Base-by-base conservation (phyloP, 1,140 invertebrate species). In the Manduca sexta region DNA sequence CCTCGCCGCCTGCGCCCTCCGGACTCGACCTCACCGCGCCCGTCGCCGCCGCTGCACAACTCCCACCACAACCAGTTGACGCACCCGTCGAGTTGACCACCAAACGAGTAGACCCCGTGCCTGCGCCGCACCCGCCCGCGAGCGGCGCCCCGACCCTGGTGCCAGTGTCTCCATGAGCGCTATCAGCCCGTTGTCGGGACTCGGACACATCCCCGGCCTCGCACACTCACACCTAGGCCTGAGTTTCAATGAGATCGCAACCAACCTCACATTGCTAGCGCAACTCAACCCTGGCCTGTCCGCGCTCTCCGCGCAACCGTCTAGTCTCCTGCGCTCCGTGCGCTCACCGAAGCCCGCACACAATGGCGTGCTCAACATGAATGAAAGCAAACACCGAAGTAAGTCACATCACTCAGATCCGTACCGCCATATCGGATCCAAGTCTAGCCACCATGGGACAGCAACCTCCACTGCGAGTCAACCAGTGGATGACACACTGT, bases 401-500 rank as follows among this genome's bases (percentile, higher is more conserved):
- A 86, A 86, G 60, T 70, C 77, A 5, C 81, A 81, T 42, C 78
- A 85, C 34, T 74, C 78, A 4, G 81, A 79, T 45, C 67, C 62
- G 10, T 84, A 83, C 45, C 71, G 76, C 30, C 68, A 67, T 43
- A 74, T 56, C 48, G 50, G 63, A 12, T 78, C 75, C 2, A 86
- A 79, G 42, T 81, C 80, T 3, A 74, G 58, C 49, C 79, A 81
- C 49, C 79, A 75, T 48, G 60, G 52, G 40, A 64, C 68, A 10
- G 55, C 84, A 11, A 68, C 78, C 17, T 56, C 69, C n/a, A 57
- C 84, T 0, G 62, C 88, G 4, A 88, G 88, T 37, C 91, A 92
- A 60, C 75, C 87, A 0, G 69, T 89, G 7, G 90, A 92, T 33
- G 91, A 92, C 56, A 87, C 90, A 0, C 72, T 92, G 1, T 90